These are phyloP conservation scores for Phymanthus crucifer DNA, from an alignment of 92 coral and sea anemone genomes.

Conservation along the genomic window DNA sequence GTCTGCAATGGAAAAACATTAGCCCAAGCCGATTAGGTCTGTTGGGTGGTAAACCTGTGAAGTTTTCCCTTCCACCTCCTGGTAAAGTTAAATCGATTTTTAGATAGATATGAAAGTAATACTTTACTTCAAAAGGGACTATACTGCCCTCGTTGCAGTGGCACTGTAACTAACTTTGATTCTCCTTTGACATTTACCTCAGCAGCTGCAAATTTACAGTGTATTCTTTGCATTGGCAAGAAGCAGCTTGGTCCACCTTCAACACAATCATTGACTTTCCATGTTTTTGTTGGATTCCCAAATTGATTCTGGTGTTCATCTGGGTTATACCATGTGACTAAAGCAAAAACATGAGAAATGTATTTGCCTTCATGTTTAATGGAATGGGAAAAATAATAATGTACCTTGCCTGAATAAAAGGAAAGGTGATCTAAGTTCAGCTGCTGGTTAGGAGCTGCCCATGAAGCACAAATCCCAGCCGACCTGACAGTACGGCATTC, in stretches of 20 bases:
- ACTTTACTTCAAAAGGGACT: too few relatives aligned
- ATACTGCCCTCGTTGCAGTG: neutral
- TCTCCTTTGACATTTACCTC: neutral
- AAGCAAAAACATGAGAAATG: constrained; percentile 45
- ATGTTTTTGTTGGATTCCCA: constrained; percentile 43
- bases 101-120: too few relatives aligned
- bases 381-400: constrained; percentile 36
- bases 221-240: constrained; percentile 51
- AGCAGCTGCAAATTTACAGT: constrained; percentile 22
- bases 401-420: constrained; percentile 1
- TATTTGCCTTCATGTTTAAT: constrained; percentile 29
- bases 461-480: constrained; percentile 33
- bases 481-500: constrained; percentile 15
- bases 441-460: constrained; percentile 37
- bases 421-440: constrained; percentile 19
- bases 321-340: constrained; percentile 47
- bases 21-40: too few relatives aligned
- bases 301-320: constrained; percentile 25
- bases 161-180: constrained; percentile 9
- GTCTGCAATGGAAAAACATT: too few relatives aligned
- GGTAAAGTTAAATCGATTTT: too few relatives aligned
- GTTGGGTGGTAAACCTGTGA: too few relatives aligned
- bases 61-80: too few relatives aligned
- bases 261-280: constrained; percentile 38
- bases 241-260: constrained; percentile 39